Percentiles rank a stretch among this genome's conserved stretches.
Conservation (phyloP, 2,797 vertebrate species). For the Gallirallus australis region DNA sequence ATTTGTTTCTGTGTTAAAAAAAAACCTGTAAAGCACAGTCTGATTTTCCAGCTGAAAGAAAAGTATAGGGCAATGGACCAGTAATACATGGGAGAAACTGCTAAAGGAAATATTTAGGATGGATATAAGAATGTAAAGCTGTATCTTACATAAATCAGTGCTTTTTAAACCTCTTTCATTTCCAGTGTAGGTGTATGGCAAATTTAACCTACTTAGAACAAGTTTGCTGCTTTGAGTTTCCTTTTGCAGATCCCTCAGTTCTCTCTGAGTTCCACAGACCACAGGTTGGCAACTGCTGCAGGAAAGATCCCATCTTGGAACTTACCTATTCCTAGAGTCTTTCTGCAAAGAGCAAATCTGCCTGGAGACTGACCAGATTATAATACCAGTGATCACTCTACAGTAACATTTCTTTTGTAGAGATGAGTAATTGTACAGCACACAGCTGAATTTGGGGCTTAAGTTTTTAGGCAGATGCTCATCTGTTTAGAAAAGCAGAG, state of each 20-base stretch:
- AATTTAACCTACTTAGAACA: slow-evolving; percentile 10
- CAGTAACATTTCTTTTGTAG: not conserved
- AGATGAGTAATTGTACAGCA: not conserved
- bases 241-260: not conserved
- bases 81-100: not conserved
- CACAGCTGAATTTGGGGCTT: not conserved
- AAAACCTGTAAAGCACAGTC: not conserved
- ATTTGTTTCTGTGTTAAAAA: not conserved
- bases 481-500: not conserved
- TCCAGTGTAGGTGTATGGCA: not conserved
- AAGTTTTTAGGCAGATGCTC: not conserved
- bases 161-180: not conserved
- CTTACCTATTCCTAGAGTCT: not conserved
- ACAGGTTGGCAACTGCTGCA: not conserved
- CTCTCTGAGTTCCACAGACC: not conserved
- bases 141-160: not conserved
- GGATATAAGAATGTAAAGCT: not conserved
- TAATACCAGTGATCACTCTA: not conserved
- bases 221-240: slow-evolving; percentile 5
- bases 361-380: not conserved
- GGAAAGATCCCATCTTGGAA: not conserved
- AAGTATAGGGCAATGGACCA: not conserved
- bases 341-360: not conserved
- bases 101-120: not conserved
- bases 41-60: not conserved